Percentiles rank a stretch among this genome's conserved stretches.
These are phyloP conservation scores for Perizoma flavofasciatum DNA, from an alignment of 2,888 invertebrate genomes.

Conservation along the genomic window DNA sequence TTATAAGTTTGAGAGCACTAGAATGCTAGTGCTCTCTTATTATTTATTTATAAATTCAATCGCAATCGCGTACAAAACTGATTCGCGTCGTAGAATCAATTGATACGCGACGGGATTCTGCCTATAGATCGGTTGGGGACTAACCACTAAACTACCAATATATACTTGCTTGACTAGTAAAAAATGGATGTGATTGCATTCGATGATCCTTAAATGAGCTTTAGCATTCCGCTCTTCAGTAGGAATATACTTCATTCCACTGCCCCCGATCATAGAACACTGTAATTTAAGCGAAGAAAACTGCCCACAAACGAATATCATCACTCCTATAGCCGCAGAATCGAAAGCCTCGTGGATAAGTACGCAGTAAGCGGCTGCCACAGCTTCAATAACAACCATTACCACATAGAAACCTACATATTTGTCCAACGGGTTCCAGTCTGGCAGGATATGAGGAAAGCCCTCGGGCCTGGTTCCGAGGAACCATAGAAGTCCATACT, in stretches of 20 bases:
- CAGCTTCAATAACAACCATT: constrained; percentile 50
- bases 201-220: constrained; percentile 59
- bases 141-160: too few relatives aligned
- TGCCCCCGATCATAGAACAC: constrained; percentile 59
- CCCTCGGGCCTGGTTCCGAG: constrained; percentile 32
- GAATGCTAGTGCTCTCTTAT: too few relatives aligned
- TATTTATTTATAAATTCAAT: too few relatives aligned
- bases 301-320: constrained; percentile 69
- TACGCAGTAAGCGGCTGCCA: constrained; percentile 60
- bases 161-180: constrained; percentile 58
- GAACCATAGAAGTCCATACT: constrained; percentile 45
- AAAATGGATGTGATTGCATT: constrained; percentile 56
- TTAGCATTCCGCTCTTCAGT: constrained; percentile 50
- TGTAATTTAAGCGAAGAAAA: constrained; percentile 54
- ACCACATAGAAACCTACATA: constrained; percentile 50
- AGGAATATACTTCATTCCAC: constrained; percentile 42
- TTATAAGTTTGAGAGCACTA: too few relatives aligned
- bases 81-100: too few relatives aligned
- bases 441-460: constrained; percentile 64
- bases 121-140: too few relatives aligned
- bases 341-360: constrained; percentile 63
- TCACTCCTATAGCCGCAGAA: constrained; percentile 57
- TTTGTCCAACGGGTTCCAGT: constrained; percentile 58
- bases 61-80: too few relatives aligned
- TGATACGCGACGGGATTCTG: too few relatives aligned